Base-by-base conservation (phyloP, 2,797 vertebrate genomes). In the Hippoglossus hippoglossus region DNA sequence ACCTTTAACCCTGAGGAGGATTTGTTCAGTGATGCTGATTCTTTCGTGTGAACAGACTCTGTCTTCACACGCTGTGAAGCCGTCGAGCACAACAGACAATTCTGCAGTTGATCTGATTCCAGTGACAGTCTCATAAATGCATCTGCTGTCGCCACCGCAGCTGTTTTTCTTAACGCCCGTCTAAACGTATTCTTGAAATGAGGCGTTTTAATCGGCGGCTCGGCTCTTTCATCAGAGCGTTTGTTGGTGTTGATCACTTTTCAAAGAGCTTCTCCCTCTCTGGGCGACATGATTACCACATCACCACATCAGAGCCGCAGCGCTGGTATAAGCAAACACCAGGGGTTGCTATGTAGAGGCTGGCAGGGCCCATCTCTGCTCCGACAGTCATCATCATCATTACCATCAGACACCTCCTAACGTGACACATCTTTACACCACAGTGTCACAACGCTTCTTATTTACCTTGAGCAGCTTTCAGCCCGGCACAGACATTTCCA, bases 111-210 rank as follows among this genome's bases (percentile, higher is more conserved):
- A 80, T 87, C 72, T 67, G 68, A 83, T 83, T 71, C 77, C 67
- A 71, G 70, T 82, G 71, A 77, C 80, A 53, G 70, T 79, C 73
- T 83, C 63, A 9, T 88, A 82, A 87, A 88, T 36, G 80, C 71
- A 61, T 70, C 62, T 60, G 61, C 75, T 77, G 86, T 88, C 79
- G 83, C 89, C 83, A 81, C 84, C 83, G 0, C 83, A 83, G 74
- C 47, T 25, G 47, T 66, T 85, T 80, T 18, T 76, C 82, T 74
- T 57, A 59, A 85, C 65, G n/a, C 71, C 58, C 53, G 47, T 79
- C 81, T 86, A 62, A 71, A 75, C 69, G 4, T 74, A 75, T 79
- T 75, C 72, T n/a, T 31, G 18, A 78, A 82, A 66, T 6, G 66
- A 87, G 76, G 6, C 61, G 49, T 79, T 80, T 65, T 67, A 83